phyloP scores from a whole-genome alignment of 2,113 vertebrate genomes.

The Benitochromis conjunctus region DNA sequence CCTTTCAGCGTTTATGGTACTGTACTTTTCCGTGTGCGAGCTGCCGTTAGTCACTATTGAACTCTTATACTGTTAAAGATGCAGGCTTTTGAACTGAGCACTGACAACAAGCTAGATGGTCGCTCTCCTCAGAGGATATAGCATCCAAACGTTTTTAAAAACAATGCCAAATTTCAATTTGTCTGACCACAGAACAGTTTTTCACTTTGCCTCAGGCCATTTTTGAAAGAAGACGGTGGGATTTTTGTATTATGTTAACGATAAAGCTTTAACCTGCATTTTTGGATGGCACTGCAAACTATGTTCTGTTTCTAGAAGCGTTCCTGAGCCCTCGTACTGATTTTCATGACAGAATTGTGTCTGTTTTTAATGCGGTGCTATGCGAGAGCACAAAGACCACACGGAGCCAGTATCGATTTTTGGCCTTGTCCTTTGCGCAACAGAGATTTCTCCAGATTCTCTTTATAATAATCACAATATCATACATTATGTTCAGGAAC shows the following conservation, averaged over 20 bases:
- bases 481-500: background rate
- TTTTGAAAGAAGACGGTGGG: background rate
- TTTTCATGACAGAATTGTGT: rapidly evolving
- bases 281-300: background rate
- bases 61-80: background rate
- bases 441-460: background rate
- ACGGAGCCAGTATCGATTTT: background rate
- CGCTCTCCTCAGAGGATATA: background rate
- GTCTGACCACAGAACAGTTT: background rate
- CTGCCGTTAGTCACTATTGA: background rate
- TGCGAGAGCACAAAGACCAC: background rate
- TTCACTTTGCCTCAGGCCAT: background rate
- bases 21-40: background rate
- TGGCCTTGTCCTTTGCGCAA: background rate
- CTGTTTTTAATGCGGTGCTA: rapidly evolving
- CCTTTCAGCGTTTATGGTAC: background rate
- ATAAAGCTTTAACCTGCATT: background rate
- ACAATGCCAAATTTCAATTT: background rate
- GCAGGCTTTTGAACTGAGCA: background rate
- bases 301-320: background rate
- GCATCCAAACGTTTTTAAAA: background rate
- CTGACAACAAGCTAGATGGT: background rate
- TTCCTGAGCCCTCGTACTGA: background rate
- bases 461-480: background rate
- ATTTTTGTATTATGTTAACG: background rate